phyloP scores from a whole-genome alignment of 2,797 vertebrate genomes.

The Neopelma chrysocephalum region DNA sequence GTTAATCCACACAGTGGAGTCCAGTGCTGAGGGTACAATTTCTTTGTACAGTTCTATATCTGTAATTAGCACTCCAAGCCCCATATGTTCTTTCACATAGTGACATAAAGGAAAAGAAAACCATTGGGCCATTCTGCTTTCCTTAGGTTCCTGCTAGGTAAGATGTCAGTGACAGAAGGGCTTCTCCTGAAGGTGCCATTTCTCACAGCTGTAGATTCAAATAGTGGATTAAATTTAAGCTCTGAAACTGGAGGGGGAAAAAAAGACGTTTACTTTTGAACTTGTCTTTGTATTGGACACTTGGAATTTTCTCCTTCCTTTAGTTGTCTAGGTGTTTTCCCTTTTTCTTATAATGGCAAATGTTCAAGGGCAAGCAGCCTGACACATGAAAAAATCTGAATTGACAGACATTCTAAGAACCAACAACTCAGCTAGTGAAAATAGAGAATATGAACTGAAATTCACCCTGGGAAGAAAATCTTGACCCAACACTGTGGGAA shows the following conservation, averaged over 20 bases:
- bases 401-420: conserved; percentile 53
- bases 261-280: neutral
- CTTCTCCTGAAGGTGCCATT: conserved; percentile 4
- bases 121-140: neutral
- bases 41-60: neutral
- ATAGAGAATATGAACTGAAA: conserved; percentile 50
- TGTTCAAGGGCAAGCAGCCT: conserved; percentile 68
- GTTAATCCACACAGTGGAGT: neutral
- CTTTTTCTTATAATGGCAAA: conserved; percentile 42
- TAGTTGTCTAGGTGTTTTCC: conserved; percentile 31
- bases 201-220: neutral
- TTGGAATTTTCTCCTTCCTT: conserved; percentile 47
- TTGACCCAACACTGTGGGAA: conserved; percentile 21
- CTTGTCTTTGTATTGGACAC: neutral
- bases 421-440: conserved; percentile 64
- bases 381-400: conserved; percentile 34
- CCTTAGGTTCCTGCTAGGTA: neutral
- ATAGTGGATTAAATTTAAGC: neutral
- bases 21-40: neutral
- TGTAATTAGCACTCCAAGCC: neutral
- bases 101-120: neutral
- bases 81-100: neutral
- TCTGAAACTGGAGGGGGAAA: neutral
- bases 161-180: conserved; percentile 3
- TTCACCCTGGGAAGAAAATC: conserved; percentile 55